A percentile compares a stretch with the other conserved stretches of the same genome.
Conservation (phyloP, 2,113 vertebrate species). For the Hyaena hyaena region DNA sequence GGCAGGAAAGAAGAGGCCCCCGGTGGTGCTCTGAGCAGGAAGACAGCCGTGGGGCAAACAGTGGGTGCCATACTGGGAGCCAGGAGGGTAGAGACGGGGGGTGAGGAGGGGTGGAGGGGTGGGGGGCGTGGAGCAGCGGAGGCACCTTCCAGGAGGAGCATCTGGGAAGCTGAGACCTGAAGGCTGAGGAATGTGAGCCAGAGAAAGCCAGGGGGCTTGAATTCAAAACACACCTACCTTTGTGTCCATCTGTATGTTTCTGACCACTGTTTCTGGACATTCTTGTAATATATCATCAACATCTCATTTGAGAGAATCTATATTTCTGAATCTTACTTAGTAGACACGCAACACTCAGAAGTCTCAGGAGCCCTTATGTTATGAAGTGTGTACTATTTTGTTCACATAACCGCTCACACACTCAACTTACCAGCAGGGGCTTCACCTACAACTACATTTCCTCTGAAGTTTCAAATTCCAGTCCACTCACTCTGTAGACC, state of each 20-base stretch:
- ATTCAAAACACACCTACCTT: background rate
- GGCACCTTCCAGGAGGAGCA: background rate
- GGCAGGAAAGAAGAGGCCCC: background rate
- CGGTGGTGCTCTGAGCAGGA: background rate
- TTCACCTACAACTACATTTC: background rate
- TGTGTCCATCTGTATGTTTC: background rate
- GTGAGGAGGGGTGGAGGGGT: too few relatives aligned
- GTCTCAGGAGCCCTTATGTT: background rate
- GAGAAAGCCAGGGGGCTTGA: background rate
- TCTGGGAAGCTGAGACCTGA: background rate
- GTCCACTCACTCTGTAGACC: background rate
- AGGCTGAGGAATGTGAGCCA: background rate
- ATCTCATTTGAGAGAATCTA: background rate
- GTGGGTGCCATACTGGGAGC: background rate
- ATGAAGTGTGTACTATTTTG: background rate
- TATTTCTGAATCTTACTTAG: background rate
- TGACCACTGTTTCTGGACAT: background rate
- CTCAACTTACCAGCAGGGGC: background rate
- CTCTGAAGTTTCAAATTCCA: background rate
- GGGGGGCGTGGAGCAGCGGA: background rate
- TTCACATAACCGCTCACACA: background rate
- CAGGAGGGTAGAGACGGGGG: accelerated
- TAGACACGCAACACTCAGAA: background rate
- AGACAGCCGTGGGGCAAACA: background rate
- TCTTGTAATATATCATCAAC: background rate